Base-by-base conservation (phyloP, 1,140 invertebrate species). In the Pissodes strobi region DNA sequence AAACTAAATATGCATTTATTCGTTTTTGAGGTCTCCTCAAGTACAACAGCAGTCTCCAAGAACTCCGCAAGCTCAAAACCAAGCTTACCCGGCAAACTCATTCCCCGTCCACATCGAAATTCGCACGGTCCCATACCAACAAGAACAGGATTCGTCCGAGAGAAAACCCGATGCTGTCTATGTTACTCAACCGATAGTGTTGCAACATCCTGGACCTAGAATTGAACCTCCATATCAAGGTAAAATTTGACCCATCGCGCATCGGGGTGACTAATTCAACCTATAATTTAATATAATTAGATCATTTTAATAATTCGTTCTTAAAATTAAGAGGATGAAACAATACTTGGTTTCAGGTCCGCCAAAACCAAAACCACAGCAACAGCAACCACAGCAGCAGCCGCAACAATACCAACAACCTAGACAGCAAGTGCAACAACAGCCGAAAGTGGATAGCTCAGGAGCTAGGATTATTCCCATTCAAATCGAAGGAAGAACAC, bases 381-480 rank as follows among this genome's bases (percentile, higher is more conserved):
- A n/a, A n/a, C n/a, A n/a, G n/a, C n/a, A n/a, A n/a, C n/a, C n/a
- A 12, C 30, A 55, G n/a, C 55, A 57, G 23, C 52, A 55, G 21
- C 34, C 39, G 10, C 46, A 62, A 22, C 61, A 55, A 23, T 53
- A 58, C 12, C 45, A 58, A 43, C 63, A 58, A 45, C n/a, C 49
- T 27, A 60, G 52, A 39, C 59, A 64, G 48, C 63, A 68, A 17
- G 68, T 74, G 23, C 76, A 76, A 57, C 68, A 77, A 25, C 67
- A 67, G 39, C 34, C 60, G 21, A 63, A 66, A 64, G 23, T 52
- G 70, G 74, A 72, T 71, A 73, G 62, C 71, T 75, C 66, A 62
- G 73, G 73, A 34, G 58, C 68, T 12, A 64, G 73, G 51, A 69
- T 78, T 52, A 78, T 79, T 56, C 78, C 78, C 3, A 74, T 79